These are phyloP conservation scores for Aselliscus stoliczkanus DNA, from an alignment of 2,797 vertebrate genomes.

Conservation along the genomic window DNA sequence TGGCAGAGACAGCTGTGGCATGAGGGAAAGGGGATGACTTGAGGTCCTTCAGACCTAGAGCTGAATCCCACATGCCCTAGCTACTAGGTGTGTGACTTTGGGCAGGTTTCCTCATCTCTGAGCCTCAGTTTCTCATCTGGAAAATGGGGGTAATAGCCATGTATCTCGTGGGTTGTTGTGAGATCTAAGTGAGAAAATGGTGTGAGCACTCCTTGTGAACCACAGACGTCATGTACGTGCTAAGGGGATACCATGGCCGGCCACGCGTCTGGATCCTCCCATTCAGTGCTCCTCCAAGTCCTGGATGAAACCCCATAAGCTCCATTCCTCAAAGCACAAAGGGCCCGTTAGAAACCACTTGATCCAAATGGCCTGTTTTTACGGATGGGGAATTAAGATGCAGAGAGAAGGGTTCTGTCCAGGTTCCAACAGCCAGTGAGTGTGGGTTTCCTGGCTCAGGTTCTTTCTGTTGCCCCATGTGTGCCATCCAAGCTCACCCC, in stretches of 20 bases:
- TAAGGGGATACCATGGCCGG: rapidly evolving
- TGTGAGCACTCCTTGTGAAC: background rate
- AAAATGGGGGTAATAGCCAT: background rate
- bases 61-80: background rate
- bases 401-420: background rate
- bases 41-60: rapidly evolving
- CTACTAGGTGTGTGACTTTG: background rate
- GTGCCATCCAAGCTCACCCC: rapidly evolving
- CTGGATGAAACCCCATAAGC: background rate
- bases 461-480: rapidly evolving
- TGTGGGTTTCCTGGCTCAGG: rapidly evolving
- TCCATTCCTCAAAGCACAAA: background rate
- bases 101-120: background rate
- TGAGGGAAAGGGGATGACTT: background rate
- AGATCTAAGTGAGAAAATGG: background rate
- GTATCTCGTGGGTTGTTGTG: rapidly evolving
- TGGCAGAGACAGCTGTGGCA: background rate
- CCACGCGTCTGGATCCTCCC: background rate
- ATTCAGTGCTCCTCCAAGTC: background rate
- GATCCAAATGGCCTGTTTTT: background rate
- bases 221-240: background rate
- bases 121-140: background rate
- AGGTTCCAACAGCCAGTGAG: too few species aligned
- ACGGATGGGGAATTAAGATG: background rate
- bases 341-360: background rate